A percentile compares a stretch with the other conserved stretches of the same genome.
These are phyloP conservation scores for Trochalopteron elliotii DNA, from an alignment of 2,113 vertebrate species.

Conservation along the genomic window DNA sequence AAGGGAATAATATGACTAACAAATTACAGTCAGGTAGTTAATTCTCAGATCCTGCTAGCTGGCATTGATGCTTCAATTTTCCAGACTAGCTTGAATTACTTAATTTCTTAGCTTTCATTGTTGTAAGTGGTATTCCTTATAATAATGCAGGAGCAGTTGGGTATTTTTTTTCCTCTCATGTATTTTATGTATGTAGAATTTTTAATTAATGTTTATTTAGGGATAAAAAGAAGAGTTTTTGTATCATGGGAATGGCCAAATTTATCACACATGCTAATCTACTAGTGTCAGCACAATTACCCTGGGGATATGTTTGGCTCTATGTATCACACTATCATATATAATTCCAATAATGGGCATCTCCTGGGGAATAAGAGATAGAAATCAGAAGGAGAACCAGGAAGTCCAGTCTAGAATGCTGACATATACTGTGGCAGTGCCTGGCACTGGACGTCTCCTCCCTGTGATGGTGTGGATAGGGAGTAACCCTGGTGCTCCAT, in stretches of 20 bases:
- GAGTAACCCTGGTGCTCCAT: accelerated
- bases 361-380: not conserved
- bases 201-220: slow-evolving; percentile 60
- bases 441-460: not conserved
- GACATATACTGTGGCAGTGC: not conserved
- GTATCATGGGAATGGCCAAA: slow-evolving; percentile 3
- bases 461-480: accelerated
- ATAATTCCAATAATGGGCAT: not conserved
- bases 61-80: slow-evolving; percentile 45
- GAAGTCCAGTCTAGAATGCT: not conserved
- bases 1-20: slow-evolving; percentile 32
- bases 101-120: slow-evolving; percentile 12
- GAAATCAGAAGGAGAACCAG: not conserved
- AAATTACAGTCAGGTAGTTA: slow-evolving; percentile 54
- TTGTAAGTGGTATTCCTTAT: not conserved
- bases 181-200: slow-evolving; percentile 9
- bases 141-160: not conserved
- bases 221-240: slow-evolving; percentile 41
- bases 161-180: not conserved
- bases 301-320: not conserved
- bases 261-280: slow-evolving; percentile 23
- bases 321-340: not conserved
- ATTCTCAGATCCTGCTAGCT: slow-evolving; percentile 45
- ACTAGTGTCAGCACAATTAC: slow-evolving; percentile 9
- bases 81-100: slow-evolving; percentile 45